Evolutionary conservation across 2,113 vertebrate genomes (phyloP).

Genomic region (Dryoscopus gambensis): DNA sequence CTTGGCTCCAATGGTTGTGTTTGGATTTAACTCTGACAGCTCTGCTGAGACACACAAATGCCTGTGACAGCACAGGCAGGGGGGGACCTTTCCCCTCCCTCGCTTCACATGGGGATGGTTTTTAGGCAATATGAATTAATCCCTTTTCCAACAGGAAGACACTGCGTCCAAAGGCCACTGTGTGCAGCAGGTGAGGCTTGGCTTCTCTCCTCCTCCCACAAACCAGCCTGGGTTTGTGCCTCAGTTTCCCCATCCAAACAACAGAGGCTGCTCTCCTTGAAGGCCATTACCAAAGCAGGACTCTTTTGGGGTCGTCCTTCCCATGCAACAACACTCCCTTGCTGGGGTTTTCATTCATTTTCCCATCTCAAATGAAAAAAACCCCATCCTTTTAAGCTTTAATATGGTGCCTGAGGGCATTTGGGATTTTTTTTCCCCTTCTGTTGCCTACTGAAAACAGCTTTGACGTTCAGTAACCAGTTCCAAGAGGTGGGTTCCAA

Average conservation of each 20-base stretch:
- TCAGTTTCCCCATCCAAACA: background rate
- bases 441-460: background rate
- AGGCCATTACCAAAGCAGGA: background rate
- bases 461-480: background rate
- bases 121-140: background rate
- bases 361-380: background rate
- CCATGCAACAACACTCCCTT: background rate
- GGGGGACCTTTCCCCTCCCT: background rate
- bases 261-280: background rate
- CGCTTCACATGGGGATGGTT: background rate
- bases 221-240: background rate
- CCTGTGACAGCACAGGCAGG: background rate
- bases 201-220: background rate
- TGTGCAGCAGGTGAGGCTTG: background rate
- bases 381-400: background rate
- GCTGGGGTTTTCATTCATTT: background rate
- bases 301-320: background rate
- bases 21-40: background rate
- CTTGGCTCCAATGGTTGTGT: background rate
- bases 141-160: background rate
- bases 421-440: background rate
- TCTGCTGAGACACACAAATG: background rate
- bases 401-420: background rate
- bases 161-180: accelerated
- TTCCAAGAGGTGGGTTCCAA: background rate